Conservation (phyloP, 2,797 vertebrate species). For the Oreochromis mossambicus region DNA sequence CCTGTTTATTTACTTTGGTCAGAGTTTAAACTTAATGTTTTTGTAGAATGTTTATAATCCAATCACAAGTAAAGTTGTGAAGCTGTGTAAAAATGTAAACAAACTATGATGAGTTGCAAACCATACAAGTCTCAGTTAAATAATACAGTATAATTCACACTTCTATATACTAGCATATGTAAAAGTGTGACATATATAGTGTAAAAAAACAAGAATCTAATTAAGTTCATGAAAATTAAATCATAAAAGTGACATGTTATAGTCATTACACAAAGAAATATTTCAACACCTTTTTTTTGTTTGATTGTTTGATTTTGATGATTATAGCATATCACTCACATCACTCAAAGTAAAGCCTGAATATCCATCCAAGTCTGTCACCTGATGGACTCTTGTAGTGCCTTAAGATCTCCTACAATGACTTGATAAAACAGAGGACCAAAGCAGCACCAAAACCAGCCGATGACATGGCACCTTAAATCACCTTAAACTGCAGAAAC, state of each 20-base stretch:
- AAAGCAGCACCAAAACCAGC: neutral
- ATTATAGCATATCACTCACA: neutral
- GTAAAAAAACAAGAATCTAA: neutral
- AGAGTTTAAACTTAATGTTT: neutral
- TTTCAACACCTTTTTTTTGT: neutral
- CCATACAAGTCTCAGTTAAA: neutral
- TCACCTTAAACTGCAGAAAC: neutral
- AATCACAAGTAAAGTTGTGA: neutral
- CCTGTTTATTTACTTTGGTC: neutral
- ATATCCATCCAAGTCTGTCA: neutral
- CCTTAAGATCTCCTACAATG: neutral
- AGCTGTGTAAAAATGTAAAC: neutral
- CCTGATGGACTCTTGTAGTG: neutral
- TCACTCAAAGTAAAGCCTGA: neutral
- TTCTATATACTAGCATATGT: neutral
- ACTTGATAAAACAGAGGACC: neutral
- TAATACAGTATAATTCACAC: neutral
- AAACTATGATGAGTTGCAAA: neutral
- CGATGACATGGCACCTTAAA: neutral
- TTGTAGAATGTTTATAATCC: neutral
- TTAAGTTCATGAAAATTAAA: neutral
- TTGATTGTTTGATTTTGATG: neutral
- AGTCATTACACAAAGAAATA: neutral
- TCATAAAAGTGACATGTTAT: neutral
- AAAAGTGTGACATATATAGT: neutral